A percentile compares a stretch with the other conserved stretches of the same genome.
Evolutionary conservation across 2,113 vertebrate species (phyloP).

Genomic region (Seriola quinqueradiata): DNA sequence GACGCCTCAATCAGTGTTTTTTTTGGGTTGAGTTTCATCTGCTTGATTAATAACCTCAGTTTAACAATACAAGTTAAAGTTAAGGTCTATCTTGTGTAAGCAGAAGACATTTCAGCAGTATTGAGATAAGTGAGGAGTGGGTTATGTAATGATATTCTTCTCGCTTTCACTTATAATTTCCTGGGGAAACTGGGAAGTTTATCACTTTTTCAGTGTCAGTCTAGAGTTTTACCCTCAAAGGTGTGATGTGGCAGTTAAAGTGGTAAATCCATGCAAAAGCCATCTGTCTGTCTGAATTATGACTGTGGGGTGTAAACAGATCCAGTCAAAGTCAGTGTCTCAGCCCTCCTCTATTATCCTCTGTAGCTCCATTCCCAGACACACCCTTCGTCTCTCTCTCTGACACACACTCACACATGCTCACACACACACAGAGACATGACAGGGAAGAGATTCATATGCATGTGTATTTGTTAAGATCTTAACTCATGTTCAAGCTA

Average conservation of each 20-base stretch:
- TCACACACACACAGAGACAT: background rate
- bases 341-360: slow-evolving; percentile 68
- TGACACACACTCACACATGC: slow-evolving; percentile 1
- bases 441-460: background rate
- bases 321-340: slow-evolving; percentile 58
- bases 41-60: background rate
- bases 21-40: background rate
- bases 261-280: slow-evolving; percentile 37
- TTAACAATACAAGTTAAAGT: background rate
- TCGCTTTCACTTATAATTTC: background rate
- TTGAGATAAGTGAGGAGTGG: background rate
- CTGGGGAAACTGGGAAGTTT: background rate
- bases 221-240: slow-evolving; percentile 28
- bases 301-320: slow-evolving; percentile 76
- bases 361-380: slow-evolving; percentile 68
- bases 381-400: slow-evolving; percentile 66
- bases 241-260: slow-evolving; percentile 30
- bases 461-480: background rate
- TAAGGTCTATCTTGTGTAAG: background rate
- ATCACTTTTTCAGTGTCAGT: background rate
- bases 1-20: background rate
- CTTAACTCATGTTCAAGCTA: background rate
- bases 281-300: slow-evolving; percentile 53
- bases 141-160: background rate
- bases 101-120: background rate